A percentile compares a stretch with the other conserved stretches of the same genome.
Conservation (phyloP, 2,888 invertebrate genomes). For the Hydroisotoma schaefferi region DNA sequence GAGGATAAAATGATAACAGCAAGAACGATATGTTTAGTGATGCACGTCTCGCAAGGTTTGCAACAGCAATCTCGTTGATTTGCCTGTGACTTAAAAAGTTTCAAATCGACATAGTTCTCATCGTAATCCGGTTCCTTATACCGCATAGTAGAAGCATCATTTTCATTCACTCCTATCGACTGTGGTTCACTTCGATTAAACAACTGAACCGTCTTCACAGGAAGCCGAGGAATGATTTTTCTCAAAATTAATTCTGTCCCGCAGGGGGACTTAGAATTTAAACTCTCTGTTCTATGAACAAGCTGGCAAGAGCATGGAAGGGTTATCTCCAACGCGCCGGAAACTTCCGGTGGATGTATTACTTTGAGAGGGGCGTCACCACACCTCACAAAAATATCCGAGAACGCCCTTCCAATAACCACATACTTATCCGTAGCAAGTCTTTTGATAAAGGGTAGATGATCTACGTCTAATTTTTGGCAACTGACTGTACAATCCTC, state of each 20-base stretch:
- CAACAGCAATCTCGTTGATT: no score
- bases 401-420: conserved; percentile 20
- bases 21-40: no score
- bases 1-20: no score
- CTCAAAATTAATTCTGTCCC: conserved; percentile 1
- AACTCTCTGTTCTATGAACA: conserved; percentile 1
- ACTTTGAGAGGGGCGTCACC: conserved; percentile 8
- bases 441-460: conserved; percentile 24
- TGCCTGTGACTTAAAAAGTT: no score
- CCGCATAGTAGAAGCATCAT: no score
- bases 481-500: conserved; percentile 22
- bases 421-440: conserved; percentile 25
- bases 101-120: no score
- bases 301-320: conserved; percentile 15
- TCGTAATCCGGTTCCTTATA: no score
- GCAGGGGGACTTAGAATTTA: neutral
- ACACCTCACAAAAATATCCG: conserved; percentile 24
- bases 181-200: no score
- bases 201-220: no score
- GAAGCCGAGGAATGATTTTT: conserved; percentile 5
- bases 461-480: neutral
- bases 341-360: neutral
- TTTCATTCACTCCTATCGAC: no score
- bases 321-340: conserved; percentile 11
- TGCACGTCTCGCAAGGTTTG: no score